A percentile compares a stretch with the other conserved stretches of the same genome.
Conservation (phyloP, 2,888 invertebrate species). For the Nesidiocoris tenuis region DNA sequence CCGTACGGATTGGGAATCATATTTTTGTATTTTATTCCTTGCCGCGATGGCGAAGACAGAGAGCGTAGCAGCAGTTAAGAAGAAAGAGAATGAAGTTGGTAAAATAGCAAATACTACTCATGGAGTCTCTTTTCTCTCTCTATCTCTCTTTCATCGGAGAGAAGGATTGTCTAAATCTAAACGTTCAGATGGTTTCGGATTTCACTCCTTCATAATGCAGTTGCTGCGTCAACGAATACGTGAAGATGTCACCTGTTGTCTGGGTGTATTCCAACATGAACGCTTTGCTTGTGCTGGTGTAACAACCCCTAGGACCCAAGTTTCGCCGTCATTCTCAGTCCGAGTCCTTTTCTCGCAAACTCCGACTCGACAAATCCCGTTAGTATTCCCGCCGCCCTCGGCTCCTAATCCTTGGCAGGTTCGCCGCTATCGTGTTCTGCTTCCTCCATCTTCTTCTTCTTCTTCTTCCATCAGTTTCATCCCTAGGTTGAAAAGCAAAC, state of each 20-base stretch:
- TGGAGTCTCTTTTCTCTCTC: too few relatives aligned
- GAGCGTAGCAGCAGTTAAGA: too few relatives aligned
- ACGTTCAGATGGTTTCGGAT: too few relatives aligned
- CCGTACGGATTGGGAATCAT: too few relatives aligned
- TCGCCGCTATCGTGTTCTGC: background rate
- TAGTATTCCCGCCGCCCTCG: background rate
- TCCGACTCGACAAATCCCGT: background rate
- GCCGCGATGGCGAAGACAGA: too few relatives aligned
- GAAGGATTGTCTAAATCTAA: too few relatives aligned
- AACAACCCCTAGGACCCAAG: background rate
- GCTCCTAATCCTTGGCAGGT: background rate
- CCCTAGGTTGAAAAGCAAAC: background rate
- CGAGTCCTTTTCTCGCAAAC: background rate
- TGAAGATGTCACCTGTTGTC: background rate
- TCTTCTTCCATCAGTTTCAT: background rate
- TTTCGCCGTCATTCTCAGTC: background rate
- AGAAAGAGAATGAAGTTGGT: too few relatives aligned
- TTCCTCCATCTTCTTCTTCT: background rate
- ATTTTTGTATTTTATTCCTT: too few relatives aligned
- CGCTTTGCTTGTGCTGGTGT: background rate
- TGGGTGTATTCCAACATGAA: background rate
- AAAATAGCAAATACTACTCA: too few relatives aligned
- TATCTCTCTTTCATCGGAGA: too few relatives aligned
- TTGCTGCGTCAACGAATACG: too few relatives aligned
- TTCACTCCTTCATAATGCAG: too few relatives aligned